Evolutionary conservation across 2,888 invertebrate species (phyloP), one percentile per base, ranked within the genome.

Genomic region (Vesta saturnalis): DNA sequence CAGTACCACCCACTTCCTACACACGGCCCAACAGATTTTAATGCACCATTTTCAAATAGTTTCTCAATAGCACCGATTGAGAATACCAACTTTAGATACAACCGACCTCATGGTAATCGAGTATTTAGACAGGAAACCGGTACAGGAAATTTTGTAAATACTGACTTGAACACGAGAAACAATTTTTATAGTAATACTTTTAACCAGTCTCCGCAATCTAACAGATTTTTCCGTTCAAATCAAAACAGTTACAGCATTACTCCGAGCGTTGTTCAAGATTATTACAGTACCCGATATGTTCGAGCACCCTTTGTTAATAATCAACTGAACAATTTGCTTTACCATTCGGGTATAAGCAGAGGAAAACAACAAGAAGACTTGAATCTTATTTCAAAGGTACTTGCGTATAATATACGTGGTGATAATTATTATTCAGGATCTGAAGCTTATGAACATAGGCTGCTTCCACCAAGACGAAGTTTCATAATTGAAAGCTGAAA

Each of bases 321-420:
- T 30, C 91, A 91, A 76, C 85, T 92, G 55, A 90, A 90, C 77
- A 88, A 89, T 74, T 83, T 92, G 52, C 81, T 92, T 15, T 86
- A 86, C 58, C 90, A 91, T 80, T 90, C 90, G 57, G 92, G 92
- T 35, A 86, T 92, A 46, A 89, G 89, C 47, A 69, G 76, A 22
- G 83, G 83, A 22, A 85, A 85, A 49, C 87, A 89, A 73, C 88
- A 89, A 64, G 93, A 93, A 80, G 94, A 94, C 83, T 85, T 94
- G 59, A 93, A 92, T 80, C 92, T 94, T 77, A 92, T 94, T 35
- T 91, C 92, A 54, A 94, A 94, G 85, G 92, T 94, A 68, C 84
- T 94, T 77, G 92, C 94, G 6, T 84, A 94, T 82, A 93, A 93
- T 77, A 72, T 80, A n/a, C 79, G 86, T 18, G 83, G 85, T 74